A percentile compares a stretch with the other conserved stretches of the same genome.
These are phyloP conservation scores for Caenorhabditis afra DNA, from an alignment of 2,888 invertebrate genomes.

Conservation along the genomic window DNA sequence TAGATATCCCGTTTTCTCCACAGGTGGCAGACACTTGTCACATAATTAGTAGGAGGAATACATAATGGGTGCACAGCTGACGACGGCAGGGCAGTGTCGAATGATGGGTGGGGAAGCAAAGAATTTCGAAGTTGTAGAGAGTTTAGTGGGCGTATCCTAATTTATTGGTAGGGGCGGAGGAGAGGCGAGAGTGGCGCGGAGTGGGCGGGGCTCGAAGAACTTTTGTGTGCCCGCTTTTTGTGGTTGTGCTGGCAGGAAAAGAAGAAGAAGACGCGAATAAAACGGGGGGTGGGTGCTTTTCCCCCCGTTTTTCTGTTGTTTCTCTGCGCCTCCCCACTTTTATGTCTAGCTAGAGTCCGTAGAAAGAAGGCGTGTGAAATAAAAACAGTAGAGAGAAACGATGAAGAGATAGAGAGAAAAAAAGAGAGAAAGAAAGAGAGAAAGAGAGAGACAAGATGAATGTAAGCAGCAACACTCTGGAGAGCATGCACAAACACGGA, in stretches of 20 bases:
- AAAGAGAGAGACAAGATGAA: conserved; percentile 23
- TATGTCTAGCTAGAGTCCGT: not conserved
- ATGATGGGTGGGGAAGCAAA: not conserved
- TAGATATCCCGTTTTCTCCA: not conserved
- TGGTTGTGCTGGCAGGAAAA: conserved; percentile 6
- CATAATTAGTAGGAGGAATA: conserved; percentile 24
- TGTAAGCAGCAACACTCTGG: conserved; percentile 47
- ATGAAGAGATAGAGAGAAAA: conserved; percentile 3
- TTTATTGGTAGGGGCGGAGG: conserved; percentile 22
- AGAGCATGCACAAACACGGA: conserved; percentile 42
- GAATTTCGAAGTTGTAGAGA: not conserved
- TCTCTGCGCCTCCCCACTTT: conserved; percentile 3
- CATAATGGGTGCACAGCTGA: conserved; percentile 1
- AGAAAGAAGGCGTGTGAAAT: conserved; percentile 35
- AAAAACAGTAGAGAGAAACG: conserved; percentile 14
- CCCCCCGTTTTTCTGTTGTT: conserved; percentile 1
- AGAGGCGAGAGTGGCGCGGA: not conserved
- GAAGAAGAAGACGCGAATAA: conserved; percentile 44
- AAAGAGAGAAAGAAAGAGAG: conserved; percentile 8
- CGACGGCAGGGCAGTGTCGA: not conserved
- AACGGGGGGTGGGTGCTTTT: conserved; percentile 4
- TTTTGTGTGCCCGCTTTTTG: conserved; percentile 38
- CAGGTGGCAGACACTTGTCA: conserved; percentile 1
- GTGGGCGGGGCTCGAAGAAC: conserved; percentile 36
- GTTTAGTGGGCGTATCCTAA: conserved; percentile 22